Conservation (phyloP, 2,113 vertebrate genomes). For the Harpagus bidentatus region DNA sequence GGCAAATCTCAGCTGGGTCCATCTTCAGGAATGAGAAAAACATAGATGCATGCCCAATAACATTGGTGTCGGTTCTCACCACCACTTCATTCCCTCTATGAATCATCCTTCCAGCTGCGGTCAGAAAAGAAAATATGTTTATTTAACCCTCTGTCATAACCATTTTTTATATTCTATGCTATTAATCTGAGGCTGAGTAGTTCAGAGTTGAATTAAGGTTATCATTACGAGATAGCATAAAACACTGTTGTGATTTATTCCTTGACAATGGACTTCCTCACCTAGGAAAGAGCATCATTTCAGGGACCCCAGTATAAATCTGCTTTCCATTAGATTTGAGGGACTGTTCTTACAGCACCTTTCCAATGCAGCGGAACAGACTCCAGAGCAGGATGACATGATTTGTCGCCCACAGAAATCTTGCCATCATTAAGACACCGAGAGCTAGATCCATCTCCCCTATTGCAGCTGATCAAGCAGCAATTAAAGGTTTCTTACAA, state of each 20-base stretch:
- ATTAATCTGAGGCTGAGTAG: neutral
- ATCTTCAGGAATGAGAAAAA: neutral
- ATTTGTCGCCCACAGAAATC: neutral
- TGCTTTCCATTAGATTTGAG: constrained; percentile 1
- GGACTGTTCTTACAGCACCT: neutral
- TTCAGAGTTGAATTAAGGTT: neutral
- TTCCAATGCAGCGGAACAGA: neutral
- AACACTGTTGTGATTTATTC: constrained; percentile 1
- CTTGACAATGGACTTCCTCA: neutral
- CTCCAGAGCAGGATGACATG: neutral
- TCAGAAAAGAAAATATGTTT: neutral
- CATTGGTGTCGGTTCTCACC: neutral
- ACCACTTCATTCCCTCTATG: rapidly evolving
- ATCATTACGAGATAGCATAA: neutral
- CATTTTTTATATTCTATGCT: neutral
- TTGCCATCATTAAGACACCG: neutral
- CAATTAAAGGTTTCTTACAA: neutral
- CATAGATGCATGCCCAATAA: neutral
- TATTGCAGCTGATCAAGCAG: neutral
- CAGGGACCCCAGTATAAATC: neutral
- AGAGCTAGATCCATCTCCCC: neutral
- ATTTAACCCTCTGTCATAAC: neutral
- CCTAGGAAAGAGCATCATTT: neutral
- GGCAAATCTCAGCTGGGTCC: neutral
- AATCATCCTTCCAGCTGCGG: neutral